These are phyloP conservation scores for Chelmon rostratus DNA, from an alignment of 2,797 vertebrate genomes.

Conservation along the genomic window DNA sequence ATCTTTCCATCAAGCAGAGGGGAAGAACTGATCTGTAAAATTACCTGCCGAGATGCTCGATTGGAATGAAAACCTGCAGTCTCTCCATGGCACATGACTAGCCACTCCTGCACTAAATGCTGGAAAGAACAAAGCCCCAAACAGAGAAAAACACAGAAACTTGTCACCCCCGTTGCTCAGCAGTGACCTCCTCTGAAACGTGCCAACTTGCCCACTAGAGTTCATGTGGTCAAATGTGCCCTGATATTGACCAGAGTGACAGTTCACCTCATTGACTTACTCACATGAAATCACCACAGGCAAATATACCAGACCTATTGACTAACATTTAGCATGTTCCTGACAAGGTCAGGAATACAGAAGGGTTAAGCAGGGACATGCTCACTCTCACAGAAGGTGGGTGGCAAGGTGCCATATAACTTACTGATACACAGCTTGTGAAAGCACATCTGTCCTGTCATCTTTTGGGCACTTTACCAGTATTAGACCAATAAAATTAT, in stretches of 20 bases:
- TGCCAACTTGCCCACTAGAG: not conserved
- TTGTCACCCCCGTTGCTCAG: not conserved
- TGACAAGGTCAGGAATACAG: constrained; percentile 17
- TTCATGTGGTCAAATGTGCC: not conserved
- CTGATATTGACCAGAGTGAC: constrained; percentile 7
- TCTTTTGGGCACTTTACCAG: constrained; percentile 7
- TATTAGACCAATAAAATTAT: not conserved
- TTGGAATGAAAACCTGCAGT: not conserved
- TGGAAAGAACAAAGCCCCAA: not conserved
- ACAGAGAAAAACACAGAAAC: not conserved
- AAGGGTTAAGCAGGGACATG: not conserved
- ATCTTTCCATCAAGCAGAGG: not conserved
- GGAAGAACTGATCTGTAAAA: not conserved
- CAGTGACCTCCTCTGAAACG: constrained; percentile 7
- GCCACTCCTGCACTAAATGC: not conserved
- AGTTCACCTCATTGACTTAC: not conserved
- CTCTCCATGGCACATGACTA: not conserved
- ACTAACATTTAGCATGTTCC: not conserved
- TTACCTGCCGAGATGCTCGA: not conserved
- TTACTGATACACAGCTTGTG: constrained; percentile 9
- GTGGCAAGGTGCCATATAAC: not conserved
- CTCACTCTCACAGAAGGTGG: constrained; percentile 1
- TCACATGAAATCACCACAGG: not conserved
- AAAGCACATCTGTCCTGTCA: constrained; percentile 15
- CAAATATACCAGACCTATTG: constrained; percentile 7